Base-by-base conservation (phyloP, 2,888 invertebrate species). In the Anoncus sp. region DNA sequence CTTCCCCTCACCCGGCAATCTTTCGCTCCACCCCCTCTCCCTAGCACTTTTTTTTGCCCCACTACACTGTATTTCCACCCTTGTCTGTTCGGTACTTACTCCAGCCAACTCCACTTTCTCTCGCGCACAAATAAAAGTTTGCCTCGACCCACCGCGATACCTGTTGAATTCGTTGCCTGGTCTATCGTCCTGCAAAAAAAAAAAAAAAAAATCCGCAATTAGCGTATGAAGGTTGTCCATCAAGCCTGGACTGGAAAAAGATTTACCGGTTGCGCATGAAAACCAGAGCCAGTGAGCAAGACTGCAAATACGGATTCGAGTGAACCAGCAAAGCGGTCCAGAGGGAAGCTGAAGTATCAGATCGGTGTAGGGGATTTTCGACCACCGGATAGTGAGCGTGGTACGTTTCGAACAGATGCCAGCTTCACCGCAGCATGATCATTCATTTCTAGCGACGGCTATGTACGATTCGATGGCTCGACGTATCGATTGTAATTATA, bases 121-220 rank as follows among this genome's bases (percentile, higher is more conserved):
- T 85, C 85, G 80, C 84, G 86, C 85, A 87, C 89, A 89, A 90
- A 90, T 90, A 90, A 91, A 90, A 91, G 89, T 90, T 90, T 87
- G 86, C 90, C 88, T 84, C 88, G 87, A 87, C 86, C 47, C 71
- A 87, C 87, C 74, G 82, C 87, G 89, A 91, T 90, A 90, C 91
- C 91, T 91, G 91, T 91, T 91, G 91, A 90, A 89, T 88, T 75
- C 84, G 80, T 83, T 87, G 86, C 84, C 85, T 84, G 85, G 86
- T 80, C 80, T 77, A 83, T 82, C 77, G 82, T 82, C 75, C 81
- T 74, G 72, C 16, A 70, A 83, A 83, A 81, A 79, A 43, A 43
- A 71, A 67, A 67, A 79, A 74, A 81, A 82, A 74, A 86, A 84
- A 85, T 84, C 82, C 83, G 82, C 88, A 89, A 89, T 89, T 89